Percentiles rank a stretch among this genome's conserved stretches.
These are phyloP conservation scores for Pseudopleuronectes americanus DNA, from an alignment of 2,797 vertebrate genomes.

Conservation along the genomic window DNA sequence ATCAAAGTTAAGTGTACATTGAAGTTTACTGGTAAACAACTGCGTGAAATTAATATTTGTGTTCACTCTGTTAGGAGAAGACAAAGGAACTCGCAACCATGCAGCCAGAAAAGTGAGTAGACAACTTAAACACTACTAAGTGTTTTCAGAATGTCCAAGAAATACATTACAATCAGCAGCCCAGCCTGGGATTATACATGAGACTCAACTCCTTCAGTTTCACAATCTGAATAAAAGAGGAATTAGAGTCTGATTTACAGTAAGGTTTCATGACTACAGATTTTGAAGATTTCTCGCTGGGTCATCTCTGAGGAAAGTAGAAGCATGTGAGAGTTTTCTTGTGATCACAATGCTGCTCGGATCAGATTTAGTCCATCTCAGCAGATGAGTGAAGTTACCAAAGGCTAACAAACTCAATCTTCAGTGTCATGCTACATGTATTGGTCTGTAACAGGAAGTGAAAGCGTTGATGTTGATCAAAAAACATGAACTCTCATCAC, in stretches of 20 bases:
- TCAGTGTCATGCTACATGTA: too few relatives aligned
- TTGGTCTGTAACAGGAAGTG: too few relatives aligned
- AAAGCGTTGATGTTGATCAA: too few relatives aligned
- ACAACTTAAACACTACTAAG: constrained; percentile 4
- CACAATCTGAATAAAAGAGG: constrained; percentile 21
- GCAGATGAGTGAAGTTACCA: neutral
- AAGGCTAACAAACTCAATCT: neutral
- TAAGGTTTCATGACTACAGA: constrained; percentile 15
- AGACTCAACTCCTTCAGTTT: neutral
- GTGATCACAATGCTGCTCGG: neutral
- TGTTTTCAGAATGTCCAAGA: constrained; percentile 39
- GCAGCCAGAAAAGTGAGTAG: constrained; percentile 83
- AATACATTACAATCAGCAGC: constrained; percentile 42
- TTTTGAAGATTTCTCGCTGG: constrained; percentile 31
- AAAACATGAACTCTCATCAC: too few relatives aligned
- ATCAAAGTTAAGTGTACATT: constrained; percentile 13
- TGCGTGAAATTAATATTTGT: constrained; percentile 39
- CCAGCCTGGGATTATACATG: constrained; percentile 19
- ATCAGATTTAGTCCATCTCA: neutral
- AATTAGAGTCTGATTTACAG: constrained; percentile 33
- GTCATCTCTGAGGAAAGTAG: neutral
- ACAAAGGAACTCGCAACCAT: constrained; percentile 83
- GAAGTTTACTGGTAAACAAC: neutral
- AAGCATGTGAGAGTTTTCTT: constrained; percentile 4
- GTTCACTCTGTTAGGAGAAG: constrained; percentile 76